Base-by-base conservation (phyloP, 2,113 vertebrate species). In the Oriolus oriolus region DNA sequence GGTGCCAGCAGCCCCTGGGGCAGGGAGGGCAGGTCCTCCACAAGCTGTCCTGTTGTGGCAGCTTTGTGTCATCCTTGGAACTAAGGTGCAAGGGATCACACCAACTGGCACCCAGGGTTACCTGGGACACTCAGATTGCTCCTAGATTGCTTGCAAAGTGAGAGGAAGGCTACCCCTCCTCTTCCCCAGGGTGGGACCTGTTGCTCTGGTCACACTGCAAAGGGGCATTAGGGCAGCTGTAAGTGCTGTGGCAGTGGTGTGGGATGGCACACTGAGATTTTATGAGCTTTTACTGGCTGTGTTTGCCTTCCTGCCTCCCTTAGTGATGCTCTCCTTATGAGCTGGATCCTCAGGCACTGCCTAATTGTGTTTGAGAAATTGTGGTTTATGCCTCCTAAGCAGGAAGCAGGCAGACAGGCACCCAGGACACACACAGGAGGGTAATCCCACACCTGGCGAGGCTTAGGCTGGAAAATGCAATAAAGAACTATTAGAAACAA, bases 171-270 rank as follows among this genome's bases (percentile, higher is more conserved):
- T 39, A 13, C 7, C 10, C 10, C 17, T 77, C 37, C n/a, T 57
- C 80, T 65, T 86, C 50, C 41, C 8, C 65, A 5, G 20, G 6
- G 15, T 53, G 54, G 19, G 31, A n/a, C 19, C 42, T 3, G 0
- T 28, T 10, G 2, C 3, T 3, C 39, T 26, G 39, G 16, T 45
- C 76, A 35, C 5, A 6, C 16, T 1, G 1, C 6, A 35, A 26
- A 54, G 82, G 53, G 45, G 16, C 23, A 11, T 37, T 13, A 8
- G 45, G 24, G 61, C 47, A 49, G 64, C 10, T 77, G 6, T 27
- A 77, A 56, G 42, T 37, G 27, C 71, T 90, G 49, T 18, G 3
- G 26, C 49, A 69, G 35, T 35, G 56, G 42, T 1, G 4, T 44
- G 8, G 50, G 18, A 81, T 0, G 2, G 28, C 60, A 2, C 1